A percentile compares a stretch with the other conserved stretches of the same genome.
These are phyloP conservation scores for Platypus cylindrus DNA, from an alignment of 2,888 invertebrate genomes.

Conservation along the genomic window DNA sequence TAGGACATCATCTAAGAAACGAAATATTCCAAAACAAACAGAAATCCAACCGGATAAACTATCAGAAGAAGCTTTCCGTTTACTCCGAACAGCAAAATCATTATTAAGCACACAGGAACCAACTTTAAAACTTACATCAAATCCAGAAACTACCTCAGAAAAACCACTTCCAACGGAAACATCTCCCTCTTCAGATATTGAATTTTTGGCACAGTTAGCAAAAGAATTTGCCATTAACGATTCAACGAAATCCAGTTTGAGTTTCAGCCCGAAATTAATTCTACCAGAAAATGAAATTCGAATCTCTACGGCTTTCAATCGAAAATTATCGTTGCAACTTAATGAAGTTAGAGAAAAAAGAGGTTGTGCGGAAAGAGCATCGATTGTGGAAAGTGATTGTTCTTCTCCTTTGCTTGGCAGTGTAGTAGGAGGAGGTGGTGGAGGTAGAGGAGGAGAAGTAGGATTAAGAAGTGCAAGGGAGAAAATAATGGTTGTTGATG, in stretches of 20 bases:
- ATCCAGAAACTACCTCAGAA: too few species aligned
- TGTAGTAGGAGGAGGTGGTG: background rate
- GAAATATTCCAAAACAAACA: conserved; percentile 29
- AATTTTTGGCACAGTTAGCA: conserved; percentile 31
- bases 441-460: conserved; percentile 1
- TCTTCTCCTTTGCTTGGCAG: conserved; percentile 13
- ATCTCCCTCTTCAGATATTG: conserved; percentile 26
- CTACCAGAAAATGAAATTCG: conserved; percentile 24
- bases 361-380: conserved; percentile 20
- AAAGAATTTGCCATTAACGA: conserved; percentile 30
- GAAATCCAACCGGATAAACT: conserved; percentile 49
- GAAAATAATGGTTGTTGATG: background rate
- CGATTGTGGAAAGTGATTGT: conserved; percentile 21
- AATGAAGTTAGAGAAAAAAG: conserved; percentile 18
- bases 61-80: conserved; percentile 51
- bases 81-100: conserved; percentile 52
- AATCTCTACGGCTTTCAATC: conserved; percentile 28
- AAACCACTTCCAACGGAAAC: too few species aligned
- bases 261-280: conserved; percentile 29
- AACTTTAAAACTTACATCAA: conserved; percentile 33
- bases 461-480: background rate
- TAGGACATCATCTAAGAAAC: conserved; percentile 9
- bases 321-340: conserved; percentile 31
- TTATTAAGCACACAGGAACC: conserved; percentile 51
- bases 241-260: conserved; percentile 26